Evolutionary conservation across 2,888 invertebrate genomes (phyloP).

Genomic region (Alitta virens): DNA sequence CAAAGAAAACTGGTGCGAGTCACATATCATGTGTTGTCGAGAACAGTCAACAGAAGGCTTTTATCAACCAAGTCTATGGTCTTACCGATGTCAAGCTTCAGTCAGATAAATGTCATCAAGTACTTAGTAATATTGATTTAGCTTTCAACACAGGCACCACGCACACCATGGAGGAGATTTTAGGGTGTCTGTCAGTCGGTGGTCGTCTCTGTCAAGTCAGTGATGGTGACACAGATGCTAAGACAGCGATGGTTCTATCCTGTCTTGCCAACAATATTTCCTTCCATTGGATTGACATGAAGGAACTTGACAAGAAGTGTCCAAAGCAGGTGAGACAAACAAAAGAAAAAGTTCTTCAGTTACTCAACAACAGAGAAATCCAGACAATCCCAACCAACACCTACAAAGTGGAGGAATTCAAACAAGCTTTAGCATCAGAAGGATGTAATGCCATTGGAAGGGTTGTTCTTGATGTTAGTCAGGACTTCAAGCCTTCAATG

Average conservation of each 20-base stretch:
- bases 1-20: constrained; percentile 1
- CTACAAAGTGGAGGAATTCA: constrained; percentile 3
- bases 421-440: background rate
- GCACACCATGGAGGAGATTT: background rate
- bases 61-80: background rate
- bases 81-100: background rate
- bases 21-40: background rate
- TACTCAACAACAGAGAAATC: constrained; percentile 8
- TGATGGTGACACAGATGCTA: background rate
- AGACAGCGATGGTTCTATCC: background rate
- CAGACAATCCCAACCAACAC: constrained; percentile 1
- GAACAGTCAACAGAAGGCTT: background rate
- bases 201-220: constrained; percentile 6
- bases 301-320: constrained; percentile 9
- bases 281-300: constrained; percentile 9
- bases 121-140: background rate
- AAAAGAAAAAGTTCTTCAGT: background rate
- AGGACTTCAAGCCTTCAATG: background rate
- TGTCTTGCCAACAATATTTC: constrained; percentile 8
- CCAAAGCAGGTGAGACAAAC: background rate
- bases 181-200: background rate
- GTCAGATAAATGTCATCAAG: no score
- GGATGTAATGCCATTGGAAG: constrained; percentile 6
- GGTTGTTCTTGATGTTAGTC: constrained; percentile 8
- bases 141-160: background rate